Percentiles rank a stretch among this genome's conserved stretches.
These are phyloP conservation scores for Bryconaethiops microstoma DNA, from an alignment of 2,797 vertebrate genomes.

Conservation along the genomic window DNA sequence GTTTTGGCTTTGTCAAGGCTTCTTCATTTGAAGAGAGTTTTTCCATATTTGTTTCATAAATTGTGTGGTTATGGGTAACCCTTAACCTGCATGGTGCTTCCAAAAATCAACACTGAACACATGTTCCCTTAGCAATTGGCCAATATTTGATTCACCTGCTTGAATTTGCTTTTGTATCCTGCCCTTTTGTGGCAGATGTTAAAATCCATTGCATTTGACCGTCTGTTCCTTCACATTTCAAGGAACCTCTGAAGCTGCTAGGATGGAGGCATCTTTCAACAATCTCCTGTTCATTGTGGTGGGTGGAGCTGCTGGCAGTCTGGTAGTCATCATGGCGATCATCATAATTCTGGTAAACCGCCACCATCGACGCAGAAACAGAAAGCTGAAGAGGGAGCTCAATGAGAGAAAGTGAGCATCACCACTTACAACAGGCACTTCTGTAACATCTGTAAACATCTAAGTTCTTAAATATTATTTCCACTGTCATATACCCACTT, in stretches of 20 bases:
- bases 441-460: not conserved
- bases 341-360: constrained; percentile 81
- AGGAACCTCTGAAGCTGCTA: not conserved
- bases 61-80: not conserved
- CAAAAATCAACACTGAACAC: not conserved
- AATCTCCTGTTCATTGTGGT: constrained; percentile 79
- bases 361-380: constrained; percentile 81
- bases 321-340: constrained; percentile 80
- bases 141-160: not conserved
- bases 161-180: constrained; percentile 44
- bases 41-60: too few species aligned
- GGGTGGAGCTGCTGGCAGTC: constrained; percentile 71
- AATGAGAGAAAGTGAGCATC: constrained; percentile 84
- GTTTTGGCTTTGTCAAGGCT: too few species aligned
- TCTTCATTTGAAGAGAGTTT: not conserved
- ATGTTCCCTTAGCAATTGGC: not conserved
- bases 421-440: not conserved
- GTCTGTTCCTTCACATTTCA: not conserved
- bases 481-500: not conserved
- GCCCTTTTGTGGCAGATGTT: constrained; percentile 61
- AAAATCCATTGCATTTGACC: not conserved
- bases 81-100: not conserved
- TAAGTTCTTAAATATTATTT: not conserved
- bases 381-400: constrained; percentile 76
- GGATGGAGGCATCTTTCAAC: constrained; percentile 41